phyloP scores from a whole-genome alignment of 1,140 invertebrate species.

The Triops longicaudatus region DNA sequence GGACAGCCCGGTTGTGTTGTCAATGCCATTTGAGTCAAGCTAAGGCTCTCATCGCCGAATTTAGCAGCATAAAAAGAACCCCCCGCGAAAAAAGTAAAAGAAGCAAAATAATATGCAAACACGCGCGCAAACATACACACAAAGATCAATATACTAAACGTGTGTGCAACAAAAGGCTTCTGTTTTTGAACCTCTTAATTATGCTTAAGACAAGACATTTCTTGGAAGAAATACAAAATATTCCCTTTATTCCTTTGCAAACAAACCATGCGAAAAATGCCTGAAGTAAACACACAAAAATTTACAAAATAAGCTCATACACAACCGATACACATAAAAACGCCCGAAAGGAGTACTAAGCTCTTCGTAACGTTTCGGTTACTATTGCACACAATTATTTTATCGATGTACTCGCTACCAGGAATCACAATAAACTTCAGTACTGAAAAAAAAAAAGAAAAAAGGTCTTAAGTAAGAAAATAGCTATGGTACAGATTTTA shows the following conservation, averaged over 20 bases:
- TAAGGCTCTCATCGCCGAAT: neutral
- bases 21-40: neutral
- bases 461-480: too few relatives aligned
- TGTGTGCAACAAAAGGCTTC: neutral
- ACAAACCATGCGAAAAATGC: too few relatives aligned
- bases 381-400: too few relatives aligned
- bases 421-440: too few relatives aligned
- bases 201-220: neutral
- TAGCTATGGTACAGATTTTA: too few relatives aligned
- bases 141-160: neutral
- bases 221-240: neutral
- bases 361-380: too few relatives aligned
- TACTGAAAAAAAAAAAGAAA: too few relatives aligned
- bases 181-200: neutral
- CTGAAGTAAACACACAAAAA: too few relatives aligned
- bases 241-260: neutral
- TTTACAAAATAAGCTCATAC: too few relatives aligned
- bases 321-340: neutral
- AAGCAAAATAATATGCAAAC: neutral
- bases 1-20: slow-evolving; percentile 1
- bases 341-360: neutral
- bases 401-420: too few relatives aligned
- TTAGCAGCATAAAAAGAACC: neutral
- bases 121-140: neutral
- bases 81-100: too few relatives aligned